Base-by-base conservation (phyloP, 1,140 invertebrate species). In the Macrosteles quadrilineatus region DNA sequence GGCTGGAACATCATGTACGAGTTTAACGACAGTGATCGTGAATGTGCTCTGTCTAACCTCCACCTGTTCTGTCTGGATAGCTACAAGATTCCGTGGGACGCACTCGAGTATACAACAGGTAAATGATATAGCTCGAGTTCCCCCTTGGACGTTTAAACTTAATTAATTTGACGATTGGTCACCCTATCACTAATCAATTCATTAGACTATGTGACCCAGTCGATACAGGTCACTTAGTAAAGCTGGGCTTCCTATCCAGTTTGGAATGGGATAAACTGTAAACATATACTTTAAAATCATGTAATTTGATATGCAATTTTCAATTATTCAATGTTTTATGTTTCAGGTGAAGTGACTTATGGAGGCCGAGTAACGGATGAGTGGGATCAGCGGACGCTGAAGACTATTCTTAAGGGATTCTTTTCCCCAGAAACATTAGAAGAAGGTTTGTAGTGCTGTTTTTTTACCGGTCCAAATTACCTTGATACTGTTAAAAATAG, bases 1-100 rank as follows among this genome's bases (percentile, higher is more conserved):
- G 94, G 94, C 0, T 96, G 93, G 93, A 96, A 95, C 78, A 95
- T 95, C 45, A 85, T 88, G 62, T 96, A 96, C 76, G 93, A 95
- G 78, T 96, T 96, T 77, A 96, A 88, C 79, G 91, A 95, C 75
- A 93, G 88, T 78, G 94, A 97, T 78, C 83, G 93, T 31, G 92
- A 95, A 75, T 95, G 93, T 79, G 92, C 92, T 14, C 82, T 95
- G n/a, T 84, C 91, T 36, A 95, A 93, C 57, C 79, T 95, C 31
- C 87, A 92, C 77, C 91, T 95, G 84, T 95, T 94, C 76, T 95
- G 93, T 76, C 80, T 82, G 55, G 84, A 84, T 4, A 19, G 57
- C 30, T 68, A 67, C 32, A 47, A 59, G 2, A 93, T 96, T 67
- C 92, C 92, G 0, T 96, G 94, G 94, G 91, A 94, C 78, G 92